Conservation (phyloP, 2,113 vertebrate genomes). For the Pteruthius melanotis region DNA sequence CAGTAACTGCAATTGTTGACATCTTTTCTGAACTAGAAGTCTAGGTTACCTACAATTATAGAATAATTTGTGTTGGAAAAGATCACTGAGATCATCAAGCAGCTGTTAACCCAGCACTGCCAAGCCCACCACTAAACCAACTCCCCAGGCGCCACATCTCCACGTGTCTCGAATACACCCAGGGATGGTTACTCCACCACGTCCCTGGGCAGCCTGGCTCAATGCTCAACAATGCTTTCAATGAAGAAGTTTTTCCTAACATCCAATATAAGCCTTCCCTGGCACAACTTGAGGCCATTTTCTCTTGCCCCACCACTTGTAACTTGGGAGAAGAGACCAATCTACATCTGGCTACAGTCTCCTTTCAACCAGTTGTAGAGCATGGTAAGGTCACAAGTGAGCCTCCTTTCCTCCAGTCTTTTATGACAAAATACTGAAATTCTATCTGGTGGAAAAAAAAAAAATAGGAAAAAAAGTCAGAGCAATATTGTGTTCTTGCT, state of each 20-base stretch:
- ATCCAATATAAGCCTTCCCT: neutral
- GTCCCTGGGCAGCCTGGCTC: neutral
- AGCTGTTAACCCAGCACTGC: too few species aligned
- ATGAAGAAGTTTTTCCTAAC: neutral
- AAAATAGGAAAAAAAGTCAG: neutral
- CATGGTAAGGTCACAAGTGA: neutral
- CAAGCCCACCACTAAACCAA: neutral
- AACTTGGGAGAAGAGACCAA: neutral
- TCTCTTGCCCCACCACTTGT: neutral
- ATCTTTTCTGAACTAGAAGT: neutral
- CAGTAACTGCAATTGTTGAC: neutral
- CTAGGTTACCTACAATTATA: neutral
- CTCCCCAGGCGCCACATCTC: fast-evolving
- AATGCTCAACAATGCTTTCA: neutral
- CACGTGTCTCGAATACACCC: neutral
- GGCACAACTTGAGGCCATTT: neutral
- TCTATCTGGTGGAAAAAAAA: neutral
- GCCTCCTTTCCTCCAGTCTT: neutral
- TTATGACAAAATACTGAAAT: neutral
- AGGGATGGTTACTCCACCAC: neutral
- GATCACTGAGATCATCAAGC: fast-evolving
- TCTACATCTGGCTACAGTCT: neutral
- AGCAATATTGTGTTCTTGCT: neutral
- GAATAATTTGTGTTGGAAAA: neutral
- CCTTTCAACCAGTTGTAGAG: neutral